These are phyloP conservation scores for Cecidostiba fungosa DNA, from an alignment of 2,888 invertebrate species.

Conservation along the genomic window DNA sequence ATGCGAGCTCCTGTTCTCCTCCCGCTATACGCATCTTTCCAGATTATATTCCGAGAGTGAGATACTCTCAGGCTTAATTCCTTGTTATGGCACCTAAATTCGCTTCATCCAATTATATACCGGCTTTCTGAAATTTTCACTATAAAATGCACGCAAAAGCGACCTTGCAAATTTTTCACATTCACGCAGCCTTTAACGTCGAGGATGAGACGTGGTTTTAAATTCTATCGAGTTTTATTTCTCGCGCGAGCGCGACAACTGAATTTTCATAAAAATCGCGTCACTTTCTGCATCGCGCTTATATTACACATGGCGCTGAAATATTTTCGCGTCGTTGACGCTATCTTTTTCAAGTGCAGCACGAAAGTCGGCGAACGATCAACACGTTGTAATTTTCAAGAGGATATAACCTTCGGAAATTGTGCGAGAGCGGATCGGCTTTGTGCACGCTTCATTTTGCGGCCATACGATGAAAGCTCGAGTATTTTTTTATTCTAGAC, in stretches of 20 bases:
- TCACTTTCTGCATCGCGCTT: neutral
- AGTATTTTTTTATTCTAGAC: neutral
- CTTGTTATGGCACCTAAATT: neutral
- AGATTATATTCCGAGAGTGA: neutral
- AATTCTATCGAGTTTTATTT: neutral
- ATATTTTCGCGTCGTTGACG: constrained; percentile 27
- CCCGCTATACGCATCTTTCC: neutral
- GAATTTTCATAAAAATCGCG: neutral
- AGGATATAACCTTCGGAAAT: constrained; percentile 40
- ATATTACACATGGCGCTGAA: constrained; percentile 22
- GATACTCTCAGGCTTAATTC: neutral
- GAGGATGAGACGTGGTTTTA: too few relatives aligned
- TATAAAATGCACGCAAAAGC: too few relatives aligned
- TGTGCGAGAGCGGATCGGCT: constrained; percentile 26
- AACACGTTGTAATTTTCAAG: constrained; percentile 59
- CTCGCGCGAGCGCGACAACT: neutral
- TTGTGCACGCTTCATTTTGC: constrained; percentile 40
- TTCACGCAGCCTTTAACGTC: too few relatives aligned
- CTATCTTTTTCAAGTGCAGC: constrained; percentile 33
- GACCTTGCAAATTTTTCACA: too few relatives aligned
- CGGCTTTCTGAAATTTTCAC: too few relatives aligned
- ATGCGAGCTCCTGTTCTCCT: neutral
- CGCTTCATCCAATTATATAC: too few relatives aligned
- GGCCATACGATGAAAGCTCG: neutral
- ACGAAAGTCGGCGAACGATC: constrained; percentile 42